Base-by-base conservation (phyloP, 2,797 vertebrate species). In the Eulemur albifrons region DNA sequence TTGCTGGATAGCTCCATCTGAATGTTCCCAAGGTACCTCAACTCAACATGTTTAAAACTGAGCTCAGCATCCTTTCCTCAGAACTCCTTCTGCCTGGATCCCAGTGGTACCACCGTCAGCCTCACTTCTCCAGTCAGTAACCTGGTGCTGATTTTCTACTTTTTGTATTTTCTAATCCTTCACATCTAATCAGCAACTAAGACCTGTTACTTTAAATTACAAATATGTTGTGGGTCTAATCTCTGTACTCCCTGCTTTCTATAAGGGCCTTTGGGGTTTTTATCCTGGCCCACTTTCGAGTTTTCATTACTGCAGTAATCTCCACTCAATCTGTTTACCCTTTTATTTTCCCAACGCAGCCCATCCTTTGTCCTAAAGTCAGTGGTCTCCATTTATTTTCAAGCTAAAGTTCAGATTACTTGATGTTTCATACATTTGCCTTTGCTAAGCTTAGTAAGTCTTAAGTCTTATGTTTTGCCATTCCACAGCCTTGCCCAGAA, bases 221-320 rank as follows among this genome's bases (percentile, higher is more conserved):
- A 63, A 85, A 7, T 88, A 67, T 67, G 69, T n/a, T 8, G 2
- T 59, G 35, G 45, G 5, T 73, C n/a, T 79, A 0, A 86, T 95
- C 2, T 45, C 30, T 70, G 21, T 67, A 10, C 30, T 75, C 18
- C 17, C 54, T 79, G n/a, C 20, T 90, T 83, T 84, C 72, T 61
- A 4, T 52, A 69, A 77, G 48, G 35, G 13, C 14, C 12, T 73
- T 65, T 69, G 21, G 48, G 25, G 25, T 63, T 89, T 84, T 80
- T 57, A 14, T 93, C 27, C 48, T 84, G 65, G 83, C 45, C 20
- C 15, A 90, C 54, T 25, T 32, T 25, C 25, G 11, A 40, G 11
- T 23, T 81, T 82, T 85, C 92, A n/a, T 85, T 83, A 69, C 43
- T 93, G 18, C 23, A 76, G 21, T 92, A 50, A 50, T 72, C 9